phyloP scores from a whole-genome alignment of 2,797 vertebrate genomes.

The Betta splendens region DNA sequence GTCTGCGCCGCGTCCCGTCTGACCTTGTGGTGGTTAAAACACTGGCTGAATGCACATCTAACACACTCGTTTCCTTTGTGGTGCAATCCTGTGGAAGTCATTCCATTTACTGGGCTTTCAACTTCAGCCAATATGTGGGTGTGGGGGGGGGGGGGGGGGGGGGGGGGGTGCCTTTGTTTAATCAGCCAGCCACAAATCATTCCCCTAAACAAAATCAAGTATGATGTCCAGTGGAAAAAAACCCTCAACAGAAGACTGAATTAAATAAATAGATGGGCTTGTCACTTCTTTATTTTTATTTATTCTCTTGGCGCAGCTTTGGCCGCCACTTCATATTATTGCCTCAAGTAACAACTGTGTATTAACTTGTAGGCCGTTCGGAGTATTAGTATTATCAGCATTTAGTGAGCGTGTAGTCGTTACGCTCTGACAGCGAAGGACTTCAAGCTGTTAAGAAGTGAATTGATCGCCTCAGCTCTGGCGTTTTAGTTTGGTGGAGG shows the following conservation, averaged over 20 bases:
- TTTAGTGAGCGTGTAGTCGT: conserved; percentile 5
- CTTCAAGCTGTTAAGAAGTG: background rate
- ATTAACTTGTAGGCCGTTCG: conserved; percentile 45
- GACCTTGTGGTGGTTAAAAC: conserved; percentile 74
- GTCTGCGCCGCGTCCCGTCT: conserved; percentile 73
- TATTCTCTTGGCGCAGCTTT: conserved; percentile 47
- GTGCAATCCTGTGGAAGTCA: conserved; percentile 82
- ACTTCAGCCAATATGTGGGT: conserved; percentile 68
- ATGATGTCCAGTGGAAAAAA: conserved; percentile 59
- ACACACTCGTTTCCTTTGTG: conserved; percentile 79
- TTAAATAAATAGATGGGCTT: conserved; percentile 68
- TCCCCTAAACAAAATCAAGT: conserved; percentile 70
- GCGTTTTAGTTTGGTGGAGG: conserved; percentile 10
- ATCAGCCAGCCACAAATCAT: conserved; percentile 72
- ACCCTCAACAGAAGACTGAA: conserved; percentile 64
- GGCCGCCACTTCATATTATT: conserved; percentile 51
- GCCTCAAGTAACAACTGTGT: conserved; percentile 38
- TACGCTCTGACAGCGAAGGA: background rate
- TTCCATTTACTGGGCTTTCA: conserved; percentile 81
- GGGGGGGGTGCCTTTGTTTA: conserved; percentile 65
- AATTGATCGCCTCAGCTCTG: conserved; percentile 3
- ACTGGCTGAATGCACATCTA: conserved; percentile 79
- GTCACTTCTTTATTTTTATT: conserved; percentile 64
- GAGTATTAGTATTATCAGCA: background rate
- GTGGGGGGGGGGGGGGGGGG: conserved; percentile 33